Base-by-base conservation (phyloP, 2,113 vertebrate genomes). In the Gavia stellata region DNA sequence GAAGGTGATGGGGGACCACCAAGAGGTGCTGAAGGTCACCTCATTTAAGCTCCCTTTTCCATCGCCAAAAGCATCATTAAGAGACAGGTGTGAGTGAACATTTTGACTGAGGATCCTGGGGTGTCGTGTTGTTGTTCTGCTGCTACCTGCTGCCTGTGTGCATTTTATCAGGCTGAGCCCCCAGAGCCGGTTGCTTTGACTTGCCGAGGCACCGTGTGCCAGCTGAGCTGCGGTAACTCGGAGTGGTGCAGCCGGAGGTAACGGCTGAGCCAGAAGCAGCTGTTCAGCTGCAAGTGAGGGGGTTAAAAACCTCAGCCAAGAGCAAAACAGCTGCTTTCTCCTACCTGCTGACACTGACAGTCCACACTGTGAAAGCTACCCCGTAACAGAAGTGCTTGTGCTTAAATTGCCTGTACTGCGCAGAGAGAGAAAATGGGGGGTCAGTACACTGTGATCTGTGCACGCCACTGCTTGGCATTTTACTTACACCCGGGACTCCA, bases 131-230 rank as follows among this genome's bases (percentile, higher is more conserved):
- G 33, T 65, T 44, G 18, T 19, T 86, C 58, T 58, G 26, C 34
- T 86, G 36, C 26, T 79, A 47, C 28, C 21, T 49, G 36, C 36
- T 53, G 33, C 40, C 36, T 12, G 26, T 15, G 24, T 21, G 26
- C 36, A 3, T 47, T 75, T 81, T 42, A 10, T 17, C 44, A 59
- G 29, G 6, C 55, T 71, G 50, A 91, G 33, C 5, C 19, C 13
- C 5, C 23, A 23, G n/a, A 79, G 33, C 28, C 75, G 29, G 17
- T 6, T 61, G 49, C 36, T 65, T 16, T 83, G 70, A 18, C 44
- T 79, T 0, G 0, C 6, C 0, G 3, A 44, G 38, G 13, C 31
- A 52, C 14, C 0, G 0, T 38, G 40, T 56, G 36, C 38, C 44
- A 42, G 36, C 40, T 42, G 72, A 73, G 63, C n/a, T 6, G 4